A percentile compares a stretch with the other conserved stretches of the same genome.
Evolutionary conservation across 2,113 vertebrate species (phyloP).

Genomic region (Taurulus bubalis): DNA sequence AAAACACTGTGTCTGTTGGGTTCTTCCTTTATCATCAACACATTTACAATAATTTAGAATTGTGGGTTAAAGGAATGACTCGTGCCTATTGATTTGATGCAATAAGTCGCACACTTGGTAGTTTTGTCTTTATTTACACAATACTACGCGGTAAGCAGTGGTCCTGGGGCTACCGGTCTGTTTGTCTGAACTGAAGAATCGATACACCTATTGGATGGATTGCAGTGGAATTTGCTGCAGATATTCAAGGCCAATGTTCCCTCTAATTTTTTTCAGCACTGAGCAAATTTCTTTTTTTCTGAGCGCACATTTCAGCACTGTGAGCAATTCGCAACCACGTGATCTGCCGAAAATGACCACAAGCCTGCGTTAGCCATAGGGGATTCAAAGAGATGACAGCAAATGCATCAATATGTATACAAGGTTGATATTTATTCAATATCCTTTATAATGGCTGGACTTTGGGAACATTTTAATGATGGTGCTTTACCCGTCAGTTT

Average conservation of each 20-base stretch:
- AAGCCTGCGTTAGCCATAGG: no score
- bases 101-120: background rate
- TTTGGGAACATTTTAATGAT: no score
- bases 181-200: background rate
- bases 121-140: background rate
- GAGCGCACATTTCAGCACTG: no score
- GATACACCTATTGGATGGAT: background rate
- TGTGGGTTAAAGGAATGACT: background rate
- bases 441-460: no score
- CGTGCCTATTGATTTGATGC: background rate
- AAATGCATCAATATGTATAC: no score
- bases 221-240: background rate
- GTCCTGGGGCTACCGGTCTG: background rate
- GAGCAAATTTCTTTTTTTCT: no score
- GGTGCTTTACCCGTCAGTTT: no score
- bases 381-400: no score
- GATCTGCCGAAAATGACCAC: no score
- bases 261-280: no score
- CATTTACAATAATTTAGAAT: slow-evolving; percentile 11
- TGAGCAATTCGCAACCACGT: no score
- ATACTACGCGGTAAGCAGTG: background rate
- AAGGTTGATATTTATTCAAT: no score
- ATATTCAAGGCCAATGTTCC: background rate
- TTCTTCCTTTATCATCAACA: slow-evolving; percentile 37
- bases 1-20: slow-evolving; percentile 44